These are phyloP conservation scores for Hipposideros larvatus DNA, from an alignment of 2,797 vertebrate species.

Conservation along the genomic window DNA sequence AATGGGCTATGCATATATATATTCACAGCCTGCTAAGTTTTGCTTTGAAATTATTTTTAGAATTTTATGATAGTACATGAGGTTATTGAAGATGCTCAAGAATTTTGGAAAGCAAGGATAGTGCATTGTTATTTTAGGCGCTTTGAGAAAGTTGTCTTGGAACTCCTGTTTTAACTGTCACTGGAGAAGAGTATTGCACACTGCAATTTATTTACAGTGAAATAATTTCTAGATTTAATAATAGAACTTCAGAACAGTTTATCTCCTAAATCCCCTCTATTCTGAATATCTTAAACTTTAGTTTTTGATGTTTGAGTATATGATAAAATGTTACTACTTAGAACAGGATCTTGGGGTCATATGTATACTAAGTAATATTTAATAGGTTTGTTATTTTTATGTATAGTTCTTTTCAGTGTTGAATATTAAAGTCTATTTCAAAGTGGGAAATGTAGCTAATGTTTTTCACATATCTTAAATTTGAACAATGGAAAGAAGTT, in stretches of 20 bases:
- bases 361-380: not conserved
- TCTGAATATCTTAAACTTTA: slow-evolving; percentile 31
- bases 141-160: slow-evolving; percentile 59
- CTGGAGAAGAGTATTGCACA: not conserved
- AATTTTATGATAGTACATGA: slow-evolving; percentile 45
- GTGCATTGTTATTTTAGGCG: slow-evolving; percentile 58
- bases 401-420: not conserved
- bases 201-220: not conserved
- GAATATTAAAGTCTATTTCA: slow-evolving; percentile 11
- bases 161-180: not conserved
- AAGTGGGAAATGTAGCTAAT: not conserved
- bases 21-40: not conserved
- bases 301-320: slow-evolving; percentile 1
- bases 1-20: not conserved
- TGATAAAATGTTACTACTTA: not conserved
- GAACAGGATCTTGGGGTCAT: not conserved
- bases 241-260: slow-evolving; percentile 30
- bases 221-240: slow-evolving; percentile 34
- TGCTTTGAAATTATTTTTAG: slow-evolving; percentile 61
- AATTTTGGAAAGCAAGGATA: slow-evolving; percentile 44
- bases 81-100: slow-evolving; percentile 48
- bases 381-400: slow-evolving; percentile 27
- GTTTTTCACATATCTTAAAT: slow-evolving; percentile 33
- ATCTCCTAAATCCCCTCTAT: not conserved
- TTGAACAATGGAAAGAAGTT: slow-evolving; percentile 29